These are phyloP conservation scores for Strix uralensis DNA, from an alignment of 2,113 vertebrate species.

Conservation along the genomic window DNA sequence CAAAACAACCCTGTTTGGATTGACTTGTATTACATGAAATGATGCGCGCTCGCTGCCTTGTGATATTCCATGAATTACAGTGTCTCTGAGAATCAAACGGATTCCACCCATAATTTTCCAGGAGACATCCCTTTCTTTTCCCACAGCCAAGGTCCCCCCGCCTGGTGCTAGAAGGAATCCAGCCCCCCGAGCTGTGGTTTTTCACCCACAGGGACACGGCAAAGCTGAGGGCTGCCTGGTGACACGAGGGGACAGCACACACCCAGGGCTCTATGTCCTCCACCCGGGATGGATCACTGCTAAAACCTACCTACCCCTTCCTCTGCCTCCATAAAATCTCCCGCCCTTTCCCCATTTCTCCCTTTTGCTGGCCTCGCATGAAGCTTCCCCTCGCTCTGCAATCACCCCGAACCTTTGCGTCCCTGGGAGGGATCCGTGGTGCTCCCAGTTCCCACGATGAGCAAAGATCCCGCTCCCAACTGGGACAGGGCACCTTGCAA, in stretches of 20 bases:
- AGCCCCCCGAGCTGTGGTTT: neutral
- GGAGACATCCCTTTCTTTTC: neutral
- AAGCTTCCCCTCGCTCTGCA: neutral
- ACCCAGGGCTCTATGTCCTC: neutral
- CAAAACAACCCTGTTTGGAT: neutral
- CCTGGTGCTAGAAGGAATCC: neutral
- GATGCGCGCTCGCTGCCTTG: neutral
- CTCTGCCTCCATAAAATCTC: neutral
- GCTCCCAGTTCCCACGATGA: neutral
- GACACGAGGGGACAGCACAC: neutral
- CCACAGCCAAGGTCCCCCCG: neutral
- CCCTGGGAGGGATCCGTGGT: neutral
- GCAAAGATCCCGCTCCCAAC: neutral
- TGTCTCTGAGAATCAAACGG: neutral
- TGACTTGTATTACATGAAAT: neutral
- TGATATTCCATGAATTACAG: neutral
- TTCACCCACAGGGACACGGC: accelerated
- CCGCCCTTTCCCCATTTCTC: accelerated
- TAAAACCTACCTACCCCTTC: neutral
- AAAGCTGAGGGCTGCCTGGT: neutral
- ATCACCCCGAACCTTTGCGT: accelerated
- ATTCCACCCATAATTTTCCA: neutral
- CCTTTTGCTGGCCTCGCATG: neutral
- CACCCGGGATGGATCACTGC: neutral
- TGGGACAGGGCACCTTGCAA: neutral